Conservation (phyloP, 2,888 invertebrate genomes). For the Rhabditophanes sp. region DNA sequence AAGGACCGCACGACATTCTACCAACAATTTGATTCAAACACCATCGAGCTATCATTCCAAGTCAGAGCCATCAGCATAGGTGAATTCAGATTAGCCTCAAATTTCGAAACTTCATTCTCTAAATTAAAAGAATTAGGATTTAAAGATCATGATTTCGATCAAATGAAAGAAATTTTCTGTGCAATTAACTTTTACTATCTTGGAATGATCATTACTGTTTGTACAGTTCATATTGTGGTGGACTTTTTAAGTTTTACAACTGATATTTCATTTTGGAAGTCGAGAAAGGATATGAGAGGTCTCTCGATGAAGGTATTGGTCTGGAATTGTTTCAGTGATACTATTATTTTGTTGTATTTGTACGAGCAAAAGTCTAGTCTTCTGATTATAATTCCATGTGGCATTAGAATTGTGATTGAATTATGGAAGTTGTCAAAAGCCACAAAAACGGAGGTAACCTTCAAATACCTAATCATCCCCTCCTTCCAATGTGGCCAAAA, state of each 20-base stretch:
- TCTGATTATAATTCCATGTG: constrained; percentile 68
- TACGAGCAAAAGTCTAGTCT: constrained; percentile 78
- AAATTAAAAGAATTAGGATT: constrained; percentile 56
- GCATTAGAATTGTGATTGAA: constrained; percentile 71
- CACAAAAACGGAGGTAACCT: constrained; percentile 50
- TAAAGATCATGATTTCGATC: constrained; percentile 79
- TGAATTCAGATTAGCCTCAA: constrained; percentile 46
- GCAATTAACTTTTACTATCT: constrained; percentile 76
- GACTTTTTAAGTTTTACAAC: constrained; percentile 95
- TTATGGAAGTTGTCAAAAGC: constrained; percentile 79
- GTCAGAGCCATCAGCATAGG: constrained; percentile 30
- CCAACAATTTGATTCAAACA: constrained; percentile 9
- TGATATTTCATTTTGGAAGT: constrained; percentile 79
- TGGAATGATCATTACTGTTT: constrained; percentile 71
- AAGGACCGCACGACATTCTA: too few species aligned
- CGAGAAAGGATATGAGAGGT: constrained; percentile 65
- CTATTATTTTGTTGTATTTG: constrained; percentile 75
- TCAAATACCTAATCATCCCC: too few species aligned
- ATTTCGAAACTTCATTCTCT: constrained; percentile 44
- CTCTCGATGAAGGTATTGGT: constrained; percentile 61
- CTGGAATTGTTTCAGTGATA: constrained; percentile 83
- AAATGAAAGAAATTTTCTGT: constrained; percentile 68
- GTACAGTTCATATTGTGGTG: constrained; percentile 80
- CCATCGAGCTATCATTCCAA: constrained; percentile 19
- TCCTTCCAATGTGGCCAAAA: too few species aligned